phyloP scores from a whole-genome alignment of 2,113 vertebrate species.

The Prionailurus bengalensis region DNA sequence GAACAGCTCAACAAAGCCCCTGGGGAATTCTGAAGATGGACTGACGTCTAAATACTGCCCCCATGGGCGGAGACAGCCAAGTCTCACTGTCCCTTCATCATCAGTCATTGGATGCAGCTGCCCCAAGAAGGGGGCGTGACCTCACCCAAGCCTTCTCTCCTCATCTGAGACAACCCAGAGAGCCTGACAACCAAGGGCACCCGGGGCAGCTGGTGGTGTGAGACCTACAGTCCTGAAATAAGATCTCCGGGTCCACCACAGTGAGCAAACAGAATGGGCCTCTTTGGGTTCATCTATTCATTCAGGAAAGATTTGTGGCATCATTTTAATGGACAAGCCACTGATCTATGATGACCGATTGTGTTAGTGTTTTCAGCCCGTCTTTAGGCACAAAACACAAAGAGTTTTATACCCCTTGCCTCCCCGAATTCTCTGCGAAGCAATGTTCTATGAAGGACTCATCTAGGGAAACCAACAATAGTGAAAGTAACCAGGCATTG shows the following conservation, averaged over 20 bases:
- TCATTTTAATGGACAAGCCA: neutral
- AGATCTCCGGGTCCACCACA: neutral
- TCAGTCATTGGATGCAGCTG: neutral
- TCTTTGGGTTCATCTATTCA: fast-evolving
- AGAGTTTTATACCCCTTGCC: neutral
- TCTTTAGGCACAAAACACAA: neutral
- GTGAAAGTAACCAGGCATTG: neutral
- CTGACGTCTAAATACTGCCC: neutral
- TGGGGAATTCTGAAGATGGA: neutral
- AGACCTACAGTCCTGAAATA: neutral
- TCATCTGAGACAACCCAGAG: neutral
- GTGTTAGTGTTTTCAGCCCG: neutral
- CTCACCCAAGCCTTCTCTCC: neutral
- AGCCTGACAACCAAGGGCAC: neutral
- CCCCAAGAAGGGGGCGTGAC: neutral
- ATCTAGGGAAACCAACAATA: neutral
- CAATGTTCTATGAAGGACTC: neutral
- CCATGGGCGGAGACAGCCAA: neutral
- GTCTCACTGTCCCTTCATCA: neutral
- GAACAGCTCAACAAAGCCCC: neutral
- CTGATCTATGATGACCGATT: neutral
- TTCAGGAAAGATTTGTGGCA: neutral
- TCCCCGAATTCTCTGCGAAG: neutral
- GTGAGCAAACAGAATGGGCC: neutral
- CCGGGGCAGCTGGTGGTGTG: neutral